phyloP scores from a whole-genome alignment of 2,797 vertebrate species.

The Lepus townsendii region DNA sequence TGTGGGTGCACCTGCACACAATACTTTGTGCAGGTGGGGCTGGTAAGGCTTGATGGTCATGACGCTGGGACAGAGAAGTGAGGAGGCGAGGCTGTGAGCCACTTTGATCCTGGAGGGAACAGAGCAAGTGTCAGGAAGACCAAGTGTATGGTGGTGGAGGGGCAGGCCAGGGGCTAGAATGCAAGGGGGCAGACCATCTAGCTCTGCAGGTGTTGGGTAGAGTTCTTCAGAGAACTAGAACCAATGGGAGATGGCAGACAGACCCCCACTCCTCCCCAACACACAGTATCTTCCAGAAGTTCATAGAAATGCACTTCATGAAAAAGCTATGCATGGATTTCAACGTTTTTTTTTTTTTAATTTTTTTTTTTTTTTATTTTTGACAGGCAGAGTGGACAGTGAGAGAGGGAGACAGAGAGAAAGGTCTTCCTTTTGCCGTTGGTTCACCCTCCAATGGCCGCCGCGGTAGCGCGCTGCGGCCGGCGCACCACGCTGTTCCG shows the following conservation, averaged over 20 bases:
- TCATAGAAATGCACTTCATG: too few relatives aligned
- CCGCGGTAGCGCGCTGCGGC: too few relatives aligned
- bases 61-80: not conserved
- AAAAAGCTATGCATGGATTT: too few relatives aligned
- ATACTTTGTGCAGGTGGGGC: too few relatives aligned
- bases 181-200: not conserved
- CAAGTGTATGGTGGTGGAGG: not conserved
- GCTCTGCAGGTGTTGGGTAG: not conserved
- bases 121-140: not conserved
- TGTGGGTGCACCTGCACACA: not conserved
- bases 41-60: not conserved
- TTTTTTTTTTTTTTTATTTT: too few relatives aligned
- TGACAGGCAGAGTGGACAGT: too few relatives aligned
- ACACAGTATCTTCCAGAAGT: not conserved
- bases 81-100: not conserved
- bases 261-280: fast-evolving
- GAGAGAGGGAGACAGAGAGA: too few relatives aligned
- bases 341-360: too few relatives aligned
- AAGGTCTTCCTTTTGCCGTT: too few relatives aligned
- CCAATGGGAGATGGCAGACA: not conserved
- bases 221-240: not conserved
- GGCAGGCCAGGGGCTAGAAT: not conserved
- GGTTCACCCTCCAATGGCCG: too few relatives aligned
- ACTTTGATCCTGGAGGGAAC: not conserved
- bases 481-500: too few relatives aligned